A percentile compares a stretch with the other conserved stretches of the same genome.
Evolutionary conservation across 2,888 invertebrate genomes (phyloP).

Genomic region (Agonum fuliginosum): DNA sequence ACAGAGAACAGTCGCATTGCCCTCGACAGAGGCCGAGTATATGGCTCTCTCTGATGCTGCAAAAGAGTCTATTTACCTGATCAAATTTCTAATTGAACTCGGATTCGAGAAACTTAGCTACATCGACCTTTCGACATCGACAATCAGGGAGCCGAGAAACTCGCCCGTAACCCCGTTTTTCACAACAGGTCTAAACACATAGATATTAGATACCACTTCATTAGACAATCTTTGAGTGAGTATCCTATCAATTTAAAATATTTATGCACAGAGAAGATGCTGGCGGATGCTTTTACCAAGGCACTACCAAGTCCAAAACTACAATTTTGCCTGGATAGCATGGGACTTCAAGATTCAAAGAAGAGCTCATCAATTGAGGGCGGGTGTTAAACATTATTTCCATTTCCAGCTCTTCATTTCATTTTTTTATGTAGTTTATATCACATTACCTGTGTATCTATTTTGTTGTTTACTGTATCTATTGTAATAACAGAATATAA

Average conservation of each 20-base stretch:
- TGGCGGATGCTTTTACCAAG: neutral
- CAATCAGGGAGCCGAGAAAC: neutral
- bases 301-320: neutral
- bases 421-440: no score
- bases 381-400: no score
- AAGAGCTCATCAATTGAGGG: no score
- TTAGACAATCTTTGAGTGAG: neutral
- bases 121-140: no score
- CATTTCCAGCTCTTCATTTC: no score
- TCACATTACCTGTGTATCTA: no score
- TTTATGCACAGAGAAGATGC: neutral
- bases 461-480: no score
- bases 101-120: neutral
- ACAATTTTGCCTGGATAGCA: neutral
- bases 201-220: neutral
- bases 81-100: neutral
- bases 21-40: slow-evolving; percentile 63
- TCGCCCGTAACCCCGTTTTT: neutral
- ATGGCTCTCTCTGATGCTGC: slow-evolving; percentile 61
- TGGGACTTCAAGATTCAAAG: no score
- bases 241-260: neutral
- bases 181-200: neutral
- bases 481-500: no score
- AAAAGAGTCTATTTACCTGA: slow-evolving; percentile 62
- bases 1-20: slow-evolving; percentile 63